Conservation (phyloP, 2,888 invertebrate species). For the Eilema griseolum region DNA sequence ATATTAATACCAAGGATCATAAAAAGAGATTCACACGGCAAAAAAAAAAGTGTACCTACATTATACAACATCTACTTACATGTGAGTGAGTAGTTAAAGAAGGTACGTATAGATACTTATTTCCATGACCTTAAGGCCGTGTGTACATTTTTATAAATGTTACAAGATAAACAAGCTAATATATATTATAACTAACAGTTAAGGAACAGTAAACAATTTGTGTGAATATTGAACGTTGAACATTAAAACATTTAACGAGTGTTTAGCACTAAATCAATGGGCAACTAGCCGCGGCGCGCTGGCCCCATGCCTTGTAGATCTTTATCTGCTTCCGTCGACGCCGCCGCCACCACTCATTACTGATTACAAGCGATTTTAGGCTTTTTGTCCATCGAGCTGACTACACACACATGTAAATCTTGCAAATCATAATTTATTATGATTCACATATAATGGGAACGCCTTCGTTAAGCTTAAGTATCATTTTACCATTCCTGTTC, state of each 20-base stretch:
- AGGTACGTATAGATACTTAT: too few species aligned
- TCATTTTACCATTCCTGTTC: background rate
- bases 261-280: slow-evolving; percentile 79
- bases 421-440: slow-evolving; percentile 33
- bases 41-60: too few species aligned
- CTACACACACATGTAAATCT: slow-evolving; percentile 27
- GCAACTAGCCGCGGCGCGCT: slow-evolving; percentile 55
- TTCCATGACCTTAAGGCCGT: too few species aligned
- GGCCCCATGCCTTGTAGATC: slow-evolving; percentile 66
- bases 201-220: slow-evolving; percentile 18
- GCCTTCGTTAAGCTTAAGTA: background rate
- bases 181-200: background rate
- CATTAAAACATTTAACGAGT: slow-evolving; percentile 65
- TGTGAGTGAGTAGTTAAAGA: too few species aligned
- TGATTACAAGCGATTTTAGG: slow-evolving; percentile 76
- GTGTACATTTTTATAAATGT: too few species aligned
- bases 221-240: slow-evolving; percentile 32
- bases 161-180: background rate
- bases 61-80: too few species aligned
- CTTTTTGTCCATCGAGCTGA: slow-evolving; percentile 63
- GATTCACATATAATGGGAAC: slow-evolving; percentile 29
- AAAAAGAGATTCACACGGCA: too few species aligned
- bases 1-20: too few species aligned
- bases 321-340: slow-evolving; percentile 76
- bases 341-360: slow-evolving; percentile 71